A percentile compares a stretch with the other conserved stretches of the same genome.
Conservation (phyloP, 1,140 invertebrate genomes). For the Yoshiicerus persimilis region DNA sequence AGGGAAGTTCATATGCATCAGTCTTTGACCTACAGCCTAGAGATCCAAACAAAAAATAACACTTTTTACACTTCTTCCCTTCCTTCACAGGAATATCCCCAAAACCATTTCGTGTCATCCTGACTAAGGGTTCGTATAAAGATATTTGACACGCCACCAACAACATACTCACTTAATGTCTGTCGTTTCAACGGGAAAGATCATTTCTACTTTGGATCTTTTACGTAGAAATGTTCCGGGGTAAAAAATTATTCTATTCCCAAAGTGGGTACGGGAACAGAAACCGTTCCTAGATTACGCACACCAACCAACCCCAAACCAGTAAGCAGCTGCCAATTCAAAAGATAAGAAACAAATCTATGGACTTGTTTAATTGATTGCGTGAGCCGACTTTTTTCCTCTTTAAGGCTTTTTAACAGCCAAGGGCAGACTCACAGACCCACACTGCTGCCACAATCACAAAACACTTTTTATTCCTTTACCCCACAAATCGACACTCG, state of each 20-base stretch:
- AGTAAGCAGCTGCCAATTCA: not conserved
- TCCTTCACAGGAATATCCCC: not conserved
- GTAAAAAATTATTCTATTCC: not conserved
- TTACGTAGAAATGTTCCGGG: not conserved
- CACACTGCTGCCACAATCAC: not conserved
- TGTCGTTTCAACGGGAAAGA: not conserved
- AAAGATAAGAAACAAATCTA: not conserved
- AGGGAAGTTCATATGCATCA: not conserved
- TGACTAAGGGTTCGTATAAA: not conserved
- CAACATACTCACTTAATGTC: not conserved
- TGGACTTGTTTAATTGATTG: not conserved
- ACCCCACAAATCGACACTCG: not conserved
- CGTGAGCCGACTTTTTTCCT: not conserved
- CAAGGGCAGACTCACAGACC: not conserved
- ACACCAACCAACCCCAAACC: not conserved
- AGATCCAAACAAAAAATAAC: not conserved
- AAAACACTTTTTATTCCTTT: not conserved
- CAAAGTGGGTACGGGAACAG: not conserved
- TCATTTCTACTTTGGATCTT: not conserved
- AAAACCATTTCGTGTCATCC: not conserved
- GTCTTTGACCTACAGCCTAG: not conserved
- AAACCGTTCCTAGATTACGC: not conserved
- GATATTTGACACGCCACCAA: not conserved
- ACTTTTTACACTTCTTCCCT: not conserved
- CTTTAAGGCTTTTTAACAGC: not conserved